These are phyloP conservation scores for Phaethon lepturus DNA, from an alignment of 2,113 vertebrate genomes.

Conservation along the genomic window DNA sequence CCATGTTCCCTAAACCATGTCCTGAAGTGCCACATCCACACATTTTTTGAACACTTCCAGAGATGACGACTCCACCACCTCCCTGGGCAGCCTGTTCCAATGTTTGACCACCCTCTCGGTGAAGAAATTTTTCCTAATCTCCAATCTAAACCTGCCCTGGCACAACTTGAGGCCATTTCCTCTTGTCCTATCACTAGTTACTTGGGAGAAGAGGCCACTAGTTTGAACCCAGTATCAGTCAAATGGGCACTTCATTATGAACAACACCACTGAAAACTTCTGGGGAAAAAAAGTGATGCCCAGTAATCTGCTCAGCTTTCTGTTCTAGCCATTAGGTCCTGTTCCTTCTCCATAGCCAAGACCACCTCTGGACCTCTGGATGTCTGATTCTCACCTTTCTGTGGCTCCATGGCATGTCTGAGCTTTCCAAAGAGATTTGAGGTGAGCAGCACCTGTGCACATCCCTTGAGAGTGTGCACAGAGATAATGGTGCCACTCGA, in stretches of 20 bases:
- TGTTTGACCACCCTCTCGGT: too few species aligned
- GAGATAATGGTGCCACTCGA: rapidly evolving
- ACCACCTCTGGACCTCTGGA: not conserved
- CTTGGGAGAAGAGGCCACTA: not conserved
- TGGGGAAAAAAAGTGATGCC: not conserved
- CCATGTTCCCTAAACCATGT: too few species aligned
- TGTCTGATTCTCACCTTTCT: not conserved
- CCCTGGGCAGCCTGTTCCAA: too few species aligned
- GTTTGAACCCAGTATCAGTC: not conserved
- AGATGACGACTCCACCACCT: too few species aligned
- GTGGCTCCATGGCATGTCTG: rapidly evolving
- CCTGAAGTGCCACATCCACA: too few species aligned
- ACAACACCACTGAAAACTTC: not conserved
- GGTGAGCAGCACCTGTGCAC: not conserved
- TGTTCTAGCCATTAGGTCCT: not conserved
- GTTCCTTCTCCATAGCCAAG: not conserved
- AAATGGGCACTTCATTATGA: not conserved
- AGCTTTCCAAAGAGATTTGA: not conserved
- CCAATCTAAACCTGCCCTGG: too few species aligned
- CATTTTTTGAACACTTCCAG: too few species aligned
- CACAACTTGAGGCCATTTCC: too few species aligned
- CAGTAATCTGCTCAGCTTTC: not conserved
- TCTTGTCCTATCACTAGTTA: too few species aligned
- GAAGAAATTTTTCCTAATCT: too few species aligned
- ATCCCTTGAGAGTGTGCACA: not conserved